phyloP scores from a whole-genome alignment of 2,888 invertebrate genomes.

The Empis stercorea region DNA sequence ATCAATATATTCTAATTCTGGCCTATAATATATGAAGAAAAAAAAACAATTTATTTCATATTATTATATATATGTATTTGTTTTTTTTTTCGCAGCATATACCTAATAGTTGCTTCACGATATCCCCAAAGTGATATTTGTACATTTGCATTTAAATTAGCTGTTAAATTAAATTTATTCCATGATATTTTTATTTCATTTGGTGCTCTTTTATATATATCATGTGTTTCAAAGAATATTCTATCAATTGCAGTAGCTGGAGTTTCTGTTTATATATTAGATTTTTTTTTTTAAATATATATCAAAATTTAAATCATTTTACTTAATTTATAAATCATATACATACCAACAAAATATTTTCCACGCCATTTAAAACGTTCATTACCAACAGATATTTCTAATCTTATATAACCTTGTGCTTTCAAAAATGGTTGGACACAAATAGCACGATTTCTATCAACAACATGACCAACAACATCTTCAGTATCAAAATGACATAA shows the following conservation, averaged over 20 bases:
- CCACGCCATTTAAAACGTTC: conserved; percentile 81
- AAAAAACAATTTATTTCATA: neutral
- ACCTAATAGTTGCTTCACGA: conserved; percentile 61
- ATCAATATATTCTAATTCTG: conserved; percentile 71
- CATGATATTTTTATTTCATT: conserved; percentile 66
- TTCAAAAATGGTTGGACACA: conserved; percentile 79
- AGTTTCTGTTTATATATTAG: conserved; percentile 50
- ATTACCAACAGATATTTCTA: conserved; percentile 74
- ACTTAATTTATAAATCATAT: neutral
- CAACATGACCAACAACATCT: conserved; percentile 61
- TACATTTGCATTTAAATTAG: conserved; percentile 60
- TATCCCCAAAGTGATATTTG: conserved; percentile 83
- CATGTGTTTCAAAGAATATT: conserved; percentile 65
- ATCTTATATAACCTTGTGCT: conserved; percentile 77
- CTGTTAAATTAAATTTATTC: conserved; percentile 75
- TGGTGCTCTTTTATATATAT: conserved; percentile 60
- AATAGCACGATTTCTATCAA: conserved; percentile 70
- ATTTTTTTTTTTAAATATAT: no score
- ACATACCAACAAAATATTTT: conserved; percentile 78
- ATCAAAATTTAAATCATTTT: no score
- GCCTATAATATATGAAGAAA: conserved; percentile 40
- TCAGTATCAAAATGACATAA: conserved; percentile 75
- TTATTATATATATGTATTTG: neutral
- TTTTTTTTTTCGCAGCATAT: conserved; percentile 10
- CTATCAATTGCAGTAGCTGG: conserved; percentile 76